Conservation (phyloP, 1,140 invertebrate genomes). For the Hyles vespertilio region DNA sequence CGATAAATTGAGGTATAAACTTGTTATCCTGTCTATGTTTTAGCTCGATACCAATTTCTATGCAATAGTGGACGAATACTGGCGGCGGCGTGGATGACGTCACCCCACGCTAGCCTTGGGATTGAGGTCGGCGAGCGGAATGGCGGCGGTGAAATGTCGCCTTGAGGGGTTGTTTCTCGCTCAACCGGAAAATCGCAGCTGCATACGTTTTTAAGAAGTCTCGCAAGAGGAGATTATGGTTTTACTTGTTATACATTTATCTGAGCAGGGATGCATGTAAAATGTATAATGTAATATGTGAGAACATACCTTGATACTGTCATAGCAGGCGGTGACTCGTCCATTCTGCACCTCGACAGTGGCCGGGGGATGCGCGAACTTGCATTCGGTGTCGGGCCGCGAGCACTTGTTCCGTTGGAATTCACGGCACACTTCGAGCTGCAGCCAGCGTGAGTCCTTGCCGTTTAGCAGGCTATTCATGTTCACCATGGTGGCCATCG, state of each 20-base stretch:
- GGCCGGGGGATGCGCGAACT: constrained; percentile 99
- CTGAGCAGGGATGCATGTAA: no score
- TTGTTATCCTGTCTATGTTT: constrained; percentile 8
- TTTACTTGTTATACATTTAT: not conserved
- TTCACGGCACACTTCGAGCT: constrained; percentile 99
- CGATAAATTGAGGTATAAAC: not conserved
- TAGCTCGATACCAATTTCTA: constrained; percentile 56
- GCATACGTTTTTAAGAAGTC: constrained; percentile 21
- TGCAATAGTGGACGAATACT: constrained; percentile 53
- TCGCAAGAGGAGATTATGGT: not conserved
- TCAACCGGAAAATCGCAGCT: constrained; percentile 33
- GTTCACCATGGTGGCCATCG: constrained; percentile 95
- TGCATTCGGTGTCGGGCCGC: constrained; percentile 98
- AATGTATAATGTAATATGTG: no score
- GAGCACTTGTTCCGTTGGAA: constrained; percentile 99
- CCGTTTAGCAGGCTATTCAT: constrained; percentile 97
- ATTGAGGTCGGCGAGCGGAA: constrained; percentile 63
- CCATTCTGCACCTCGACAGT: constrained; percentile 99
- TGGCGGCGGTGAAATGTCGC: constrained; percentile 55
- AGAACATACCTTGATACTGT: constrained; percentile 98
- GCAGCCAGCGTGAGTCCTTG: constrained; percentile 99
- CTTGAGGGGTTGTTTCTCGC: constrained; percentile 40
- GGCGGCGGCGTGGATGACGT: constrained; percentile 55
- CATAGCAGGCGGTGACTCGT: constrained; percentile 99
- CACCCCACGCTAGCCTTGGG: constrained; percentile 62